These are phyloP conservation scores for Brachionus paranguensis DNA, from an alignment of 1,140 invertebrate species.

Conservation along the genomic window DNA sequence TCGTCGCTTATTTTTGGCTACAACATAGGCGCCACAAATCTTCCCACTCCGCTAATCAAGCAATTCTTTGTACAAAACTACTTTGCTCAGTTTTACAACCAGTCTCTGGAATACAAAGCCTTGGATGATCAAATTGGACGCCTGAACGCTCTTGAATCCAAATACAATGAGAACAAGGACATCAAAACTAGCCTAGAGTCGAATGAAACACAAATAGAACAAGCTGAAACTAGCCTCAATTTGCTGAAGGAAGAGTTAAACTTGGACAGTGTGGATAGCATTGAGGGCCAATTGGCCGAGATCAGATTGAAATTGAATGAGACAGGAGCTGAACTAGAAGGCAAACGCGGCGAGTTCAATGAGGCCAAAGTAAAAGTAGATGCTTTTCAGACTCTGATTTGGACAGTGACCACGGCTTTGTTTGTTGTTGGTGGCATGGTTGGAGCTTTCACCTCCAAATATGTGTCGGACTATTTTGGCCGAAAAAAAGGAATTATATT, in stretches of 20 bases:
- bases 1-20: constrained; percentile 10
- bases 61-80: neutral
- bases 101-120: neutral
- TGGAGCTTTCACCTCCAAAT: constrained; percentile 25
- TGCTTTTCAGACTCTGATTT: neutral
- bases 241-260: neutral
- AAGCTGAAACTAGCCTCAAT: neutral
- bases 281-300: neutral
- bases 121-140: neutral
- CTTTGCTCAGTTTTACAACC: neutral
- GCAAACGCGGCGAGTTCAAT: neutral
- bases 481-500: constrained; percentile 32
- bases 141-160: neutral
- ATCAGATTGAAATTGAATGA: neutral
- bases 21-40: constrained; percentile 30
- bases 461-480: constrained; percentile 17
- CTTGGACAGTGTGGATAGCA: neutral
- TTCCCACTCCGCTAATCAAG: constrained; percentile 18
- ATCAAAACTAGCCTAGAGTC: neutral
- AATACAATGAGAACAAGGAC: neutral
- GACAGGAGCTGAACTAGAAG: neutral
- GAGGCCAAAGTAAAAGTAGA: neutral
- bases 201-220: neutral
- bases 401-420: constrained; percentile 26
- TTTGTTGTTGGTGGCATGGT: constrained; percentile 39